These are phyloP conservation scores for Lota lota DNA, from an alignment of 2,113 vertebrate species.

Conservation along the genomic window DNA sequence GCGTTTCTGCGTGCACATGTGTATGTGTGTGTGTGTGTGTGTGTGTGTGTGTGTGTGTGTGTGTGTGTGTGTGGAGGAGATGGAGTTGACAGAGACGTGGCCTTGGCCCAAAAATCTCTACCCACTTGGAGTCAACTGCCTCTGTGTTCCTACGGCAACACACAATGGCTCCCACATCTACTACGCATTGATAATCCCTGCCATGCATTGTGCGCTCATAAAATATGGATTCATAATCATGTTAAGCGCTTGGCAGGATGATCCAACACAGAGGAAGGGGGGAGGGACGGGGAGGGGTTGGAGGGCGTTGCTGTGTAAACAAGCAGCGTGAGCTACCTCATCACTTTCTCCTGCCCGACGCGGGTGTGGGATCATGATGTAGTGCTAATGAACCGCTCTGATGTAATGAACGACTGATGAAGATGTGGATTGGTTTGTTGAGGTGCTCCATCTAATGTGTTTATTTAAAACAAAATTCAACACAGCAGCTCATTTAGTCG, in stretches of 20 bases:
- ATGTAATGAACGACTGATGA: slow-evolving; percentile 46
- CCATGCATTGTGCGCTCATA: slow-evolving; percentile 53
- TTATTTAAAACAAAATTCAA: too few species aligned
- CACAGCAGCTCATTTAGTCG: too few species aligned
- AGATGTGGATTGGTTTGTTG: not conserved
- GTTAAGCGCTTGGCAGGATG: slow-evolving; percentile 47
- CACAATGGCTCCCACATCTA: slow-evolving; percentile 33
- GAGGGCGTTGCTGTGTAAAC: slow-evolving; percentile 23
- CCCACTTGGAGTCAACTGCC: slow-evolving; percentile 39
- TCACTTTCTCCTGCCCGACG: slow-evolving; percentile 16
- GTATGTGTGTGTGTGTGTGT: too few species aligned
- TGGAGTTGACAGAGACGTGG: slow-evolving; percentile 36
- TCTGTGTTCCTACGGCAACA: slow-evolving; percentile 20
- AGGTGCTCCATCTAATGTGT: too few species aligned
- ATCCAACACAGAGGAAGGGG: slow-evolving; percentile 35
- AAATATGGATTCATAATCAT: slow-evolving; percentile 53
- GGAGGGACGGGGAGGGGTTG: slow-evolving; percentile 23
- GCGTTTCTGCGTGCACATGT: too few species aligned
- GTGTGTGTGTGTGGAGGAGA: not conserved
- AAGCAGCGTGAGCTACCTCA: slow-evolving; percentile 26
- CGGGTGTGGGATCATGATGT: slow-evolving; percentile 29
- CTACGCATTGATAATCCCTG: slow-evolving; percentile 46
- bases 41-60: too few species aligned
- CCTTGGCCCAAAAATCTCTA: slow-evolving; percentile 23
- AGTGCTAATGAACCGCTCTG: slow-evolving; percentile 21